A percentile compares a stretch with the other conserved stretches of the same genome.
Conservation (phyloP, 1,140 invertebrate species). For the Cecropterus lyciades region DNA sequence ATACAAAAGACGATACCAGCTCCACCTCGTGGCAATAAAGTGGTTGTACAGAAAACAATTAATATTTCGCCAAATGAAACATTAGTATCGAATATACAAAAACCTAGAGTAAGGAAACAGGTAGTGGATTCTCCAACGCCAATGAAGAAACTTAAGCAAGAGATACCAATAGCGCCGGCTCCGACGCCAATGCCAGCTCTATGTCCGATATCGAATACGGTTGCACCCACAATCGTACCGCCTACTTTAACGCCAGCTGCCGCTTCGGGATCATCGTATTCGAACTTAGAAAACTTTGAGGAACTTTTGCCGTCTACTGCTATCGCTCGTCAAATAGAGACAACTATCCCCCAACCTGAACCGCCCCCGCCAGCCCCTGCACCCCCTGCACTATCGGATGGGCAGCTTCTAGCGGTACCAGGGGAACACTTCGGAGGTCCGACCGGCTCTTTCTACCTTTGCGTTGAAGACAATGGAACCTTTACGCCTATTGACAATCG, state of each 20-base stretch:
- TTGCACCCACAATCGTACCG: constrained; percentile 41
- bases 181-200: constrained; percentile 50
- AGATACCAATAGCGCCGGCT: constrained; percentile 60
- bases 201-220: constrained; percentile 49
- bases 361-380: constrained; percentile 51
- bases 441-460: constrained; percentile 86
- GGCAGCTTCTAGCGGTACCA: constrained; percentile 88
- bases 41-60: constrained; percentile 72
- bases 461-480: constrained; percentile 88
- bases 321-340: constrained; percentile 57
- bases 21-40: constrained; percentile 60
- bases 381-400: constrained; percentile 75
- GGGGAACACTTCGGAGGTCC: constrained; percentile 87
- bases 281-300: constrained; percentile 75
- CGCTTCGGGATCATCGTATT: constrained; percentile 43
- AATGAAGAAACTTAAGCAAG: constrained; percentile 66
- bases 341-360: constrained; percentile 34
- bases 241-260: constrained; percentile 47
- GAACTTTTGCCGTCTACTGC: constrained; percentile 75
- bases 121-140: constrained; percentile 53
- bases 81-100: constrained; percentile 48
- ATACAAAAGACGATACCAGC: constrained; percentile 60
- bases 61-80: constrained; percentile 57
- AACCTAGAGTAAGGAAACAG: constrained; percentile 59
- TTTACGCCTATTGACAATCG: constrained; percentile 89